phyloP scores from a whole-genome alignment of 2,888 invertebrate genomes.

The Endotricha flammealis region DNA sequence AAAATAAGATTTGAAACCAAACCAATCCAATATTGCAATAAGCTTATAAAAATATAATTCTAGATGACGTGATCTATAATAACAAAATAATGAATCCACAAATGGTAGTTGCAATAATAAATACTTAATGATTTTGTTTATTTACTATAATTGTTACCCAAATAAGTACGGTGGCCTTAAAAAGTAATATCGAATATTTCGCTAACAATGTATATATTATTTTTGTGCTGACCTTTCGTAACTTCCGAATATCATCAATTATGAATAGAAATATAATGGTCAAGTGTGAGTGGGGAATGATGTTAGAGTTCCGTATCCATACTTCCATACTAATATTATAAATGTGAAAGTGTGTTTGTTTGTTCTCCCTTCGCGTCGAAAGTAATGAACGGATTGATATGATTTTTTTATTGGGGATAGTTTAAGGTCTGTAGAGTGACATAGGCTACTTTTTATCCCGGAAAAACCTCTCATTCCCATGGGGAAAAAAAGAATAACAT shows the following conservation, averaged over 20 bases:
- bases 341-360: too few relatives aligned
- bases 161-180: not conserved
- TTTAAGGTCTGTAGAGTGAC: too few relatives aligned
- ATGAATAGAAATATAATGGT: not conserved
- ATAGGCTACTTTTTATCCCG: too few relatives aligned
- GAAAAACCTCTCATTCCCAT: too few relatives aligned
- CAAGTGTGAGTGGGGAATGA: not conserved
- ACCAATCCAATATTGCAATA: not conserved
- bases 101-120: not conserved
- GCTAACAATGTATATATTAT: conserved; percentile 4
- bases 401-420: too few relatives aligned
- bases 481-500: too few relatives aligned
- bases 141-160: not conserved
- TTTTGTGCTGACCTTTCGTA: not conserved
- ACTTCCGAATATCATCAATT: conserved; percentile 8
- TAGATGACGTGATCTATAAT: not conserved
- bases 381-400: too few relatives aligned
- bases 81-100: not conserved
- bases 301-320: too few relatives aligned
- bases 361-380: too few relatives aligned
- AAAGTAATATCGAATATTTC: not conserved
- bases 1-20: not conserved
- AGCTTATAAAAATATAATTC: not conserved
- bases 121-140: not conserved
- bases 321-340: too few relatives aligned